phyloP scores from a whole-genome alignment of 2,113 vertebrate species.

The Oreochromis tanganicae region DNA sequence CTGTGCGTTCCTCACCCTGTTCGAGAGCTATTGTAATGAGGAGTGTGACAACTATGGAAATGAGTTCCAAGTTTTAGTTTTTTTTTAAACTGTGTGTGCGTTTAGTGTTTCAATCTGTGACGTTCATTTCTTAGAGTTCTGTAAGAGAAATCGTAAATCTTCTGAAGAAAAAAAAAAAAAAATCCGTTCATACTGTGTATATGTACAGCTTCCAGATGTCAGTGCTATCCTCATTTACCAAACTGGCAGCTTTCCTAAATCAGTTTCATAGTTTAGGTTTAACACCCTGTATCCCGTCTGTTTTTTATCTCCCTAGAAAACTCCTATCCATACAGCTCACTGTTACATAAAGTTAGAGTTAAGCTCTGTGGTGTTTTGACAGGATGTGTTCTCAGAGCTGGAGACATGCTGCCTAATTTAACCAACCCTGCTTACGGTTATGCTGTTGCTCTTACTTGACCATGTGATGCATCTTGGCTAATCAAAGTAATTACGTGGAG shows the following conservation, averaged over 20 bases:
- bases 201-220: neutral
- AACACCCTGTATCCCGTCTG: neutral
- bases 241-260: slow-evolving; percentile 7
- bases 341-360: neutral
- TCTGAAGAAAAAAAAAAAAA: neutral
- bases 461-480: slow-evolving; percentile 12
- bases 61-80: neutral
- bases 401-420: neutral
- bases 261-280: slow-evolving; percentile 11
- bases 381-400: neutral
- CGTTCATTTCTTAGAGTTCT: slow-evolving; percentile 38
- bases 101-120: slow-evolving; percentile 1
- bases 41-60: slow-evolving; percentile 32
- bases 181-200: slow-evolving; percentile 9
- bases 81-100: neutral
- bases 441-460: slow-evolving; percentile 12
- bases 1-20: neutral
- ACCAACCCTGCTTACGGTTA: neutral
- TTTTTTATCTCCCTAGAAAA: neutral
- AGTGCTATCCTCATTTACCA: neutral
- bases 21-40: neutral
- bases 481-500: slow-evolving; percentile 41
- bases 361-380: neutral
- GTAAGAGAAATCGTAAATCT: slow-evolving; percentile 26
- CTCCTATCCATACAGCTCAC: neutral